phyloP scores from a whole-genome alignment of 2,797 vertebrate genomes.

The Macropus fuliginosus region DNA sequence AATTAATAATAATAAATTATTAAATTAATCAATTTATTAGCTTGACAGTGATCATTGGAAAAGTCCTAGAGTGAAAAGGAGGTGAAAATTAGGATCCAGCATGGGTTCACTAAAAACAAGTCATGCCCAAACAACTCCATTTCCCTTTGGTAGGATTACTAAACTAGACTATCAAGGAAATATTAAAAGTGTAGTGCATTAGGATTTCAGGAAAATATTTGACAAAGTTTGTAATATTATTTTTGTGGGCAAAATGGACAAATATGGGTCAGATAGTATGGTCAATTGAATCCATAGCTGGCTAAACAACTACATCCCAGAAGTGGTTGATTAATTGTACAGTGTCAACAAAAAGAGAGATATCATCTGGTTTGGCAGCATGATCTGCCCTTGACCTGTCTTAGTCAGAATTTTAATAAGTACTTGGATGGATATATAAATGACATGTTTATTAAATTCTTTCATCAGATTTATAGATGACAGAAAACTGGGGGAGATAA shows the following conservation, averaged over 20 bases:
- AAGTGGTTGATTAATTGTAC: too few species aligned
- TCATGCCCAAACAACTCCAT: background rate
- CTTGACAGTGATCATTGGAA: background rate
- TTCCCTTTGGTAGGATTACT: background rate
- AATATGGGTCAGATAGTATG: background rate
- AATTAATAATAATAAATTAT: too few species aligned
- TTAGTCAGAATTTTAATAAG: background rate
- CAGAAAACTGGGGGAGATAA: too few species aligned
- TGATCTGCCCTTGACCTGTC: background rate
- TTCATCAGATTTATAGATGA: background rate
- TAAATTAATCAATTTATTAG: background rate
- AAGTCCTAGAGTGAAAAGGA: background rate
- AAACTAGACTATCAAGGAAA: background rate
- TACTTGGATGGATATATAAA: background rate
- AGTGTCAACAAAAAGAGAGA: background rate
- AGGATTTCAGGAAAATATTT: background rate
- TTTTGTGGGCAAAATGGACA: background rate
- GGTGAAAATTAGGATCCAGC: background rate
- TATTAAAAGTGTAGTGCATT: background rate
- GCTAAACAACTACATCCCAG: too few species aligned
- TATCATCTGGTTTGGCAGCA: background rate
- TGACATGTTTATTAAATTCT: background rate
- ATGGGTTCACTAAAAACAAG: background rate
- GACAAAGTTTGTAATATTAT: background rate
- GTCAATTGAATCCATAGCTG: background rate